Conservation (phyloP, 2,113 vertebrate genomes). For the Carollia perspicillata region DNA sequence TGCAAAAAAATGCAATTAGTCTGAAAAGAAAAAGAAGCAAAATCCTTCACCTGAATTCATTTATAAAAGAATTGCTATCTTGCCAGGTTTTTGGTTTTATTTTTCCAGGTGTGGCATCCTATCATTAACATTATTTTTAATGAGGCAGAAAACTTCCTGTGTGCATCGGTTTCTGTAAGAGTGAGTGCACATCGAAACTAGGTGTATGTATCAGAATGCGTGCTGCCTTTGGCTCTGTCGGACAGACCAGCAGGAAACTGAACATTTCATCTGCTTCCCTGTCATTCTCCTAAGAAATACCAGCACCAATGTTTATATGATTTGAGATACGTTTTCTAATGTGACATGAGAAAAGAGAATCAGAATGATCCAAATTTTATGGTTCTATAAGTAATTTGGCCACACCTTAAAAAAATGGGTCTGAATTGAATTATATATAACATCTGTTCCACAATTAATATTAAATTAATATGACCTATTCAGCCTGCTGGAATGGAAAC, state of each 20-base stretch:
- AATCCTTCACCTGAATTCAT: not conserved
- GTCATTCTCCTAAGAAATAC: not conserved
- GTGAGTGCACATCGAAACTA: not conserved
- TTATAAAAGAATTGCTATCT: not conserved
- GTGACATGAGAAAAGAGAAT: not conserved
- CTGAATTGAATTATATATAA: slow-evolving; percentile 36
- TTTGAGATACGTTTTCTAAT: not conserved
- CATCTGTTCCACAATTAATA: slow-evolving; percentile 36
- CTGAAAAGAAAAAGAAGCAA: not conserved
- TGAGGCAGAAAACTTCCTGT: not conserved
- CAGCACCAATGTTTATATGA: not conserved
- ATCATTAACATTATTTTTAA: not conserved
- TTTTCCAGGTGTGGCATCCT: not conserved
- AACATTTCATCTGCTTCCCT: not conserved
- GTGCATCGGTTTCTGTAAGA: not conserved
- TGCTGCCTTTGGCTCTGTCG: not conserved
- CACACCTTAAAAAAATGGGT: slow-evolving; percentile 18
- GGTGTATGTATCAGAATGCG: not conserved
- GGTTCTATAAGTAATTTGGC: not conserved
- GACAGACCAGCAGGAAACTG: not conserved
- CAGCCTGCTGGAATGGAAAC: not conserved
- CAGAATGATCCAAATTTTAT: not conserved
- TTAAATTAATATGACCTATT: slow-evolving; percentile 15
- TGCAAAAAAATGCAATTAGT: not conserved
- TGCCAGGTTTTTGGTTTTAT: not conserved